Evolutionary conservation across 2,113 vertebrate species (phyloP), one percentile per base, ranked within the genome.

Genomic region (Cairina moschata): DNA sequence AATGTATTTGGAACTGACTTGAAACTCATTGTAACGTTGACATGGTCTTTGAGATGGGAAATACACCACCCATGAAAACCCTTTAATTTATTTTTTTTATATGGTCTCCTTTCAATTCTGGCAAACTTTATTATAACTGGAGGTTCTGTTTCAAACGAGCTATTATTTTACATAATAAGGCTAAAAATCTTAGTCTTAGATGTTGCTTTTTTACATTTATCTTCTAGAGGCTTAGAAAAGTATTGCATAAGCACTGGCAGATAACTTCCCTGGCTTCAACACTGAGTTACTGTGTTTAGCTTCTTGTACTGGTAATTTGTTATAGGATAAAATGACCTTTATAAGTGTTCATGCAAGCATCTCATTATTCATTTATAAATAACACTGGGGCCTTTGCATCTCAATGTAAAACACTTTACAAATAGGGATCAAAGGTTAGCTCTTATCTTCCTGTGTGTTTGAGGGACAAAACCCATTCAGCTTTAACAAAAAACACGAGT

Each of bases 31-130:
- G 26, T 87, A 48, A 40, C 38, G n/a, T 58, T 62, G 62, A 56
- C 31, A 60, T 62, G 16, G 21, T 89, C 38, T 84, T 87, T 89
- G 66, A 67, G 34, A 76, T 72, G 58, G 86, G 93, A 87, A 96
- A 69, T 92, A 36, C 6, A 71, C 6, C 34, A 79, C 73, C 66
- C 89, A 52, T 79, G 59, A 86, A 89, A 78, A 12, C 8, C 32
- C 66, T 82, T 87, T 40, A 40, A 40, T 40, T 40, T 12, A 48
- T 52, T 69, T 88, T 23, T 76, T 36, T 56, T 92, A 89, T 63
- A 72, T 76, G 59, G 91, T 23, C 48, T 82, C 6, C 52, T 78
- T 84, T 69, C 17, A 58, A 11, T 89, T 87, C 62, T 91, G 58
- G 32, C 34, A 82, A 79, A 44, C 29, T 60, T 74, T 34, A 79